A percentile compares a stretch with the other conserved stretches of the same genome.
Evolutionary conservation across 2,113 vertebrate genomes (phyloP).

Genomic region (Ammospiza nelsoni): DNA sequence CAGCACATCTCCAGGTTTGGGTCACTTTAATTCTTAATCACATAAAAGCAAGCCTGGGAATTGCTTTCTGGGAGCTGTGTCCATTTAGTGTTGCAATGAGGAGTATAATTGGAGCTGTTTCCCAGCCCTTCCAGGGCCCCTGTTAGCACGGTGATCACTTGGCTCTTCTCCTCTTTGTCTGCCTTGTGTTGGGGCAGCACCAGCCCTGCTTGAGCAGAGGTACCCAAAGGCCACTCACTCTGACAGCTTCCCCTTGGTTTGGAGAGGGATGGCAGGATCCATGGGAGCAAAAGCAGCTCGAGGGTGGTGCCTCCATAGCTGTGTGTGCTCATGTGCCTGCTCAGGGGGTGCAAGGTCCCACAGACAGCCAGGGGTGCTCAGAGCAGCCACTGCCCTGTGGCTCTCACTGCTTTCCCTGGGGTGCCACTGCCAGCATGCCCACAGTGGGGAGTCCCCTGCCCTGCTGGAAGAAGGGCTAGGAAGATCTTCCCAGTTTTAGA

Average conservation of each 20-base stretch:
- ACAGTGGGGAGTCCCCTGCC: neutral
- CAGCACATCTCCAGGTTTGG: constrained; percentile 23
- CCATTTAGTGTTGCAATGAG: neutral
- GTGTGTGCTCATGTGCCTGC: rapidly evolving
- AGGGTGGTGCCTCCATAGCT: neutral
- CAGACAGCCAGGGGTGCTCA: neutral
- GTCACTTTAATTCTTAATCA: constrained; percentile 56
- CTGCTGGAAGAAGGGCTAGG: neutral
- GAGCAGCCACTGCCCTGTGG: neutral
- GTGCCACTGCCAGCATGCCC: rapidly evolving
- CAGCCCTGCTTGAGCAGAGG: rapidly evolving
- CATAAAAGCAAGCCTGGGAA: neutral
- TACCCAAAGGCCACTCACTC: rapidly evolving
- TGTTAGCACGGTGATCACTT: rapidly evolving
- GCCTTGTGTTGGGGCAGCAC: rapidly evolving
- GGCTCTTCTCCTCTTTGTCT: neutral
- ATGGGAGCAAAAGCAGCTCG: neutral
- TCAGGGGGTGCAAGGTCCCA: rapidly evolving
- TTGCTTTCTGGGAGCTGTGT: constrained; percentile 37
- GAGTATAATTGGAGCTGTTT: neutral
- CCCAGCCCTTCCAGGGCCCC: rapidly evolving
- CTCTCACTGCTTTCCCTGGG: neutral
- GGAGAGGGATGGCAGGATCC: neutral
- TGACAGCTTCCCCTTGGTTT: neutral
- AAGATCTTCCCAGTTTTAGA: neutral